These are phyloP conservation scores for Ciconia boyciana DNA, from an alignment of 2,113 vertebrate genomes.

Conservation along the genomic window DNA sequence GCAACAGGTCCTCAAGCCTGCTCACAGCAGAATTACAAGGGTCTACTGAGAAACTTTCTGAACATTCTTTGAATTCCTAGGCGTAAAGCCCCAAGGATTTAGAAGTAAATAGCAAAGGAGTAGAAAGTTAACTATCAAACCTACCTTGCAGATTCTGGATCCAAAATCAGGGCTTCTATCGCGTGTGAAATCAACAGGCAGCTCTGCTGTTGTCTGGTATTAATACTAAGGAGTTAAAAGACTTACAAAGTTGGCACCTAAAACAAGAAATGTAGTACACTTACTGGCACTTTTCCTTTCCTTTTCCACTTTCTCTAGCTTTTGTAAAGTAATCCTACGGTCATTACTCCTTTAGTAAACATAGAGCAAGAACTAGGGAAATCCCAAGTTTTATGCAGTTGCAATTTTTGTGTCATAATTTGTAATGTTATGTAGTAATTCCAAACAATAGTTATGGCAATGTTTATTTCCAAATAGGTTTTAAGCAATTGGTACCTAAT, in stretches of 20 bases:
- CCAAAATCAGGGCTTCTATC: slow-evolving; percentile 92
- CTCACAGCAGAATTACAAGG: neutral
- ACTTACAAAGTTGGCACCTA: neutral
- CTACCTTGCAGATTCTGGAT: slow-evolving; percentile 92
- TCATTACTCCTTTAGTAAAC: neutral
- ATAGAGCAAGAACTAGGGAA: neutral
- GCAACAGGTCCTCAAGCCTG: neutral
- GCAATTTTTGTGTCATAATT: neutral
- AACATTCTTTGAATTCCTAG: neutral
- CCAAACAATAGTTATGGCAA: neutral
- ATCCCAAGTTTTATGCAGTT: neutral
- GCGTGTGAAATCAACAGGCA: slow-evolving; percentile 93
- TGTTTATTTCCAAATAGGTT: neutral
- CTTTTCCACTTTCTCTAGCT: neutral
- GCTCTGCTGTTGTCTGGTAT: slow-evolving; percentile 92
- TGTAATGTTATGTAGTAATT: neutral
- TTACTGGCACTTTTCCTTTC: neutral
- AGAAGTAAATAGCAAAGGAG: neutral
- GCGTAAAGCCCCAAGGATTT: neutral
- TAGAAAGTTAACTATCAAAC: neutral
- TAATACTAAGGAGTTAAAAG: slow-evolving; percentile 53
- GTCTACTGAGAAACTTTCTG: neutral
- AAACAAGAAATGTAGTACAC: neutral
- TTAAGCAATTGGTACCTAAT: neutral
- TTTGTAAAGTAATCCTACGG: neutral